These are phyloP conservation scores for Cataglyphis albicans DNA, from an alignment of 2,888 invertebrate species.

Conservation along the genomic window DNA sequence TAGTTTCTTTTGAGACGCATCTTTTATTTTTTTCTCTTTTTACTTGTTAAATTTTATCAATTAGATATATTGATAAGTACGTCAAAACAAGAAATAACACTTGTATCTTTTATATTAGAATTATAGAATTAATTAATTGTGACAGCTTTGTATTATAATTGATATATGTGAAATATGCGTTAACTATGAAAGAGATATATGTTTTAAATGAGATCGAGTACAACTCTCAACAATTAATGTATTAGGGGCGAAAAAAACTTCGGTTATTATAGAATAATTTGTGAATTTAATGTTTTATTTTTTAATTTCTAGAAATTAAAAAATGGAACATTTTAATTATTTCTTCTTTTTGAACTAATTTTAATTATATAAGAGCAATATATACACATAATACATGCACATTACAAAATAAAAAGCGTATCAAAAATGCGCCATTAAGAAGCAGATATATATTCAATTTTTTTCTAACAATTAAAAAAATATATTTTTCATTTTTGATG, in stretches of 20 bases:
- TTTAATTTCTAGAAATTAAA: neutral
- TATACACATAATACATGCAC: neutral
- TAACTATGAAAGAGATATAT: neutral
- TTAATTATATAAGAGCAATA: neutral
- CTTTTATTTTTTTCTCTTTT: conserved; percentile 56
- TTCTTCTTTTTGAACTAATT: conserved; percentile 15
- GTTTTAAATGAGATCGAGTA: neutral
- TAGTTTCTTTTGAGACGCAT: neutral
- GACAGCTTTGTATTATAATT: conserved; percentile 8
- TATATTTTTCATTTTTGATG: conserved; percentile 1
- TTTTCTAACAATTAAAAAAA: neutral
- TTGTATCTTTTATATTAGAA: neutral
- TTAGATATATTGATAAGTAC: neutral
- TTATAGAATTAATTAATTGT: neutral
- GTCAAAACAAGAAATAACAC: neutral
- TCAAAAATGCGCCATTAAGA: too few species aligned
- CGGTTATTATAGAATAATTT: neutral
- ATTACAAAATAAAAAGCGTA: neutral
- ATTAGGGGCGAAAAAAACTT: neutral
- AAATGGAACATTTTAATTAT: neutral
- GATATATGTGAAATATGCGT: neutral
- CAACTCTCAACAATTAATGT: neutral
- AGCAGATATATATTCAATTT: neutral
- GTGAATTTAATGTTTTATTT: neutral
- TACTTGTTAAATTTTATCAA: conserved; percentile 53